Evolutionary conservation across 2,888 invertebrate genomes (phyloP), one percentile per base, ranked within the genome.

Genomic region (Chymomyza amoena): DNA sequence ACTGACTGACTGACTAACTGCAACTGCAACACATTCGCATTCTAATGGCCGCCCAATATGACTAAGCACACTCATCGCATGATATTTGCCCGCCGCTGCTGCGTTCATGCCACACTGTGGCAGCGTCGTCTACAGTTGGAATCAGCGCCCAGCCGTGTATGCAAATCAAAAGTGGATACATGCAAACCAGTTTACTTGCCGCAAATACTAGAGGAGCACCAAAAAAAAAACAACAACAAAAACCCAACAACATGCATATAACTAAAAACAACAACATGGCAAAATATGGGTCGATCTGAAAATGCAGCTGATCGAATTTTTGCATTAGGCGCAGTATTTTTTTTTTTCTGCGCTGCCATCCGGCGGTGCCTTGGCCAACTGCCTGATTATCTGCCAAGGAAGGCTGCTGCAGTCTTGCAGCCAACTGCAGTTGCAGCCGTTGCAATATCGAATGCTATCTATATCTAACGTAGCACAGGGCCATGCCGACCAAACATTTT

Each of bases 41-140:
- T 90, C 90, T 90, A 89, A 90, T 90, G 90, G 90, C 89, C 90
- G 89, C 90, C 89, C 89, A 89, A 89, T 90, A 88, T 89, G 90
- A 88, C 86, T 88, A 80, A 86, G 86, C 89, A 85, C 86, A 84
- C 85, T 18, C 87, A 88, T 88, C 88, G 83, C 83, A 84, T 81
- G 78, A 28, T 52, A 50, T 62, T n/a, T 13, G 62, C 16, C 61
- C n/a, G 52, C 51, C 7, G 28, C 32, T 60, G 61, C 15, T 15
- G 57, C 51, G 60, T 66, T 32, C 59, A 51, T 57, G 59, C 65
- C 50, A 45, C 39, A 45, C 20, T 65, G 59, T 60, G 65, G 51
- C 65, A 32, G 28, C 28, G 60, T 60, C 28, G 60, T 60, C 52
- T 54, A 18, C 7, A 18, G 52, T 57, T 25, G 13, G 39, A 16